These are phyloP conservation scores for Ommatoiulus sabulosus DNA, from an alignment of 2,888 invertebrate species.

Conservation along the genomic window DNA sequence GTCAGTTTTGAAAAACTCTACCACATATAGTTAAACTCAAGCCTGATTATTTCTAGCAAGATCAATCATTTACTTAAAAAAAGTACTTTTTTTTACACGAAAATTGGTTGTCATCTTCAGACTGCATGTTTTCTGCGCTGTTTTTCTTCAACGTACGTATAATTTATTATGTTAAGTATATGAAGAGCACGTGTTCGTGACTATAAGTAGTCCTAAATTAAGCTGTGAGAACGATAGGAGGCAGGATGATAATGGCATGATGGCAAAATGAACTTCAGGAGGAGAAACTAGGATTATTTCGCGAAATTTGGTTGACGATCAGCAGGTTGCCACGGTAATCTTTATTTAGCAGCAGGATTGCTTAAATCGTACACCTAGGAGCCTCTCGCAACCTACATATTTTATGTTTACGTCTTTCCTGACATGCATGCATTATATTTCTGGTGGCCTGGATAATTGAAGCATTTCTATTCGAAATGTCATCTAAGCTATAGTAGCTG, in stretches of 20 bases:
- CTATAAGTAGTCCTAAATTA: neutral
- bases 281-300: neutral
- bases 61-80: too few relatives aligned
- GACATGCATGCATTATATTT: neutral
- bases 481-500: neutral
- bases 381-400: neutral
- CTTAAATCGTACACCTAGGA: neutral
- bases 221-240: too few relatives aligned
- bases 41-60: too few relatives aligned
- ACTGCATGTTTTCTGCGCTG: neutral
- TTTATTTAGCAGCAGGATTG: neutral
- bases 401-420: neutral
- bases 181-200: neutral
- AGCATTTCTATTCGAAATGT: conserved; percentile 13
- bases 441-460: neutral
- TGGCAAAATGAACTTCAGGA: neutral
- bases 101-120: too few relatives aligned
- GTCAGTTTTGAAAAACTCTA: too few relatives aligned
- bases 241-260: too few relatives aligned
- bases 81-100: too few relatives aligned
- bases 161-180: neutral
- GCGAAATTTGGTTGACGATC: neutral
- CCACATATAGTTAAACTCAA: too few relatives aligned
- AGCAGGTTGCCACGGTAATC: conserved; percentile 14
- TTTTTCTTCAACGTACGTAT: neutral